A percentile compares a stretch with the other conserved stretches of the same genome.
phyloP scores from a whole-genome alignment of 2,797 vertebrate genomes.

The Hypotaenidia okinawae region DNA sequence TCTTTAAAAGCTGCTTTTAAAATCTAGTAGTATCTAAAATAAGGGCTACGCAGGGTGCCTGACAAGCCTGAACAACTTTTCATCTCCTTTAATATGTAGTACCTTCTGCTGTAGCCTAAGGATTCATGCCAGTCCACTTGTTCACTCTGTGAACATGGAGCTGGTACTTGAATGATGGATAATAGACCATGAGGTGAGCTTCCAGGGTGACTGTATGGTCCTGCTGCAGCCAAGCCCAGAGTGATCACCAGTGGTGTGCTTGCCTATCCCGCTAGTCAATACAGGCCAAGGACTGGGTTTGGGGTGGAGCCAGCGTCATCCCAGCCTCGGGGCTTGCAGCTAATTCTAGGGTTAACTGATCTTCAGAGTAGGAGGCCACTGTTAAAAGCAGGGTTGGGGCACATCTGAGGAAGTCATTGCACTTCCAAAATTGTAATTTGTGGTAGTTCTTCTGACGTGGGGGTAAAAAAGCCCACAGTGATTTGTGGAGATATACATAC shows the following conservation, averaged over 20 bases:
- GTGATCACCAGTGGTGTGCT: accelerated
- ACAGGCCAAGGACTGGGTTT: neutral
- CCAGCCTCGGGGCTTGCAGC: neutral
- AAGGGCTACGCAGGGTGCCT: neutral
- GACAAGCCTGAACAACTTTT: neutral
- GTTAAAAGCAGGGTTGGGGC: neutral
- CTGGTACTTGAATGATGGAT: neutral
- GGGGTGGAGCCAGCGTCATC: neutral
- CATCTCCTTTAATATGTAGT: neutral
- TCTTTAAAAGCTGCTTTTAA: neutral
- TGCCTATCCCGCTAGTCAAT: neutral
- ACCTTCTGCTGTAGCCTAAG: neutral
- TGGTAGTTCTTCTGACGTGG: neutral
- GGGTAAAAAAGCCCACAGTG: neutral
- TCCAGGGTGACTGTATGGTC: neutral
- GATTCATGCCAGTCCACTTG: neutral
- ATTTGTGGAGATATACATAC: neutral
- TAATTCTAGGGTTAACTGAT: neutral
- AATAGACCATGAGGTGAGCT: neutral
- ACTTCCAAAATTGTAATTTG: neutral
- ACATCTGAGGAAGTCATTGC: neutral
- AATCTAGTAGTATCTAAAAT: neutral
- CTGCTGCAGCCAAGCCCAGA: neutral
- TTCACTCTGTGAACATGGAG: neutral
- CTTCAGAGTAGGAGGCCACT: neutral